Evolutionary conservation across 2,888 invertebrate genomes (phyloP).

Genomic region (Keiferia lycopersicella): DNA sequence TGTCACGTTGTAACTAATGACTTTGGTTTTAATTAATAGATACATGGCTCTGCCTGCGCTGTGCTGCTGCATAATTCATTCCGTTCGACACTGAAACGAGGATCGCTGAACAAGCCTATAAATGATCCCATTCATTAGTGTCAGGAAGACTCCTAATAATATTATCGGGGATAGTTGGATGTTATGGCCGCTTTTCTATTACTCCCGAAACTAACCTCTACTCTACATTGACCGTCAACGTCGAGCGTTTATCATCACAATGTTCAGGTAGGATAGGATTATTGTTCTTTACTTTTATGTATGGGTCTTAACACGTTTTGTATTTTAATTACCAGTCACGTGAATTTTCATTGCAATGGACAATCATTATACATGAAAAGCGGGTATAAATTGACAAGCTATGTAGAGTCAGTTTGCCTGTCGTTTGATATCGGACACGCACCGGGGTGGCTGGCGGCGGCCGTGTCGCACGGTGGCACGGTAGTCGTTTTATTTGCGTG

Average conservation of each 20-base stretch:
- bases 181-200: neutral
- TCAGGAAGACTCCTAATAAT: slow-evolving; percentile 8
- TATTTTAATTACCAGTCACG: neutral
- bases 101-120: slow-evolving; percentile 15
- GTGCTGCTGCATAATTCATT: slow-evolving; percentile 49
- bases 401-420: neutral
- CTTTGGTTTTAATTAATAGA: slow-evolving; percentile 62
- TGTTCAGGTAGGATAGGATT: neutral
- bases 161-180: neutral
- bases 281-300: neutral
- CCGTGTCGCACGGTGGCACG: neutral
- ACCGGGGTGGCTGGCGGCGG: slow-evolving; percentile 10
- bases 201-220: no score
- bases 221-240: no score
- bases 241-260: no score
- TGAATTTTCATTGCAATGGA: neutral
- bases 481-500: slow-evolving; percentile 56
- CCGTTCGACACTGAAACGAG: slow-evolving; percentile 21
- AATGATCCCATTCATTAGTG: slow-evolving; percentile 16
- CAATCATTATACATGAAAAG: neutral
- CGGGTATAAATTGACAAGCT: slow-evolving; percentile 2
- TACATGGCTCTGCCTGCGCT: slow-evolving; percentile 38
- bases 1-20: slow-evolving; percentile 55
- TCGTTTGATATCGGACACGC: slow-evolving; percentile 16
- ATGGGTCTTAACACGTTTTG: neutral